Evolutionary conservation across 2,888 invertebrate genomes (phyloP).

Genomic region (Spilosoma lubricipeda): DNA sequence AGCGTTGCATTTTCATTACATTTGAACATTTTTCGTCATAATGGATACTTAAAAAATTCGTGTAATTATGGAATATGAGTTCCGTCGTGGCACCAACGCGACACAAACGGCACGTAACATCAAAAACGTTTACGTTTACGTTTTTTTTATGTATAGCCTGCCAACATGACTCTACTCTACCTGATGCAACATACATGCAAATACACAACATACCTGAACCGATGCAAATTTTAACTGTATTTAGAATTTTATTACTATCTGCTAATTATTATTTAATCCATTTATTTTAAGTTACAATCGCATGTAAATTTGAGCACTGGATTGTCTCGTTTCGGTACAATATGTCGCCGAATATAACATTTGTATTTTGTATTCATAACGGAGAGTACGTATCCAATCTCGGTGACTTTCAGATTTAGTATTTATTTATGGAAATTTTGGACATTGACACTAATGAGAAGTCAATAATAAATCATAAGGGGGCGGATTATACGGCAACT

Average conservation of each 20-base stretch:
- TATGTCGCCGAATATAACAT: neutral
- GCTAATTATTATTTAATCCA: neutral
- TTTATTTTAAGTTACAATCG: neutral
- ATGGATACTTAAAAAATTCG: too few relatives aligned
- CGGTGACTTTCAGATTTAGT: neutral
- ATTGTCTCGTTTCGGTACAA: neutral
- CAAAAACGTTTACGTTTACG: too few relatives aligned
- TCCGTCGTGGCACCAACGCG: too few relatives aligned
- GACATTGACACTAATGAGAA: neutral
- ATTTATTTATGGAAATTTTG: neutral
- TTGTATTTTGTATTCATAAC: neutral
- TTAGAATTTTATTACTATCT: neutral
- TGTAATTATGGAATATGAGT: too few relatives aligned
- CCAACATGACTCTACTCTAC: too few relatives aligned
- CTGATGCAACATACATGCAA: too few relatives aligned
- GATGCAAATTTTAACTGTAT: too few relatives aligned
- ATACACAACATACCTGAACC: too few relatives aligned
- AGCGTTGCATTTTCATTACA: too few relatives aligned
- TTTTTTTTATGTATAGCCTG: too few relatives aligned
- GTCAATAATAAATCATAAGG: constrained; percentile 3
- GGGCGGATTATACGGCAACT: neutral
- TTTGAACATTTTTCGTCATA: too few relatives aligned
- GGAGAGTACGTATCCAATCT: neutral
- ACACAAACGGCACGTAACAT: too few relatives aligned
- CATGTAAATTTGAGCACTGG: neutral